Conservation (phyloP, 1,140 invertebrate species). For the Planococcus citri region DNA sequence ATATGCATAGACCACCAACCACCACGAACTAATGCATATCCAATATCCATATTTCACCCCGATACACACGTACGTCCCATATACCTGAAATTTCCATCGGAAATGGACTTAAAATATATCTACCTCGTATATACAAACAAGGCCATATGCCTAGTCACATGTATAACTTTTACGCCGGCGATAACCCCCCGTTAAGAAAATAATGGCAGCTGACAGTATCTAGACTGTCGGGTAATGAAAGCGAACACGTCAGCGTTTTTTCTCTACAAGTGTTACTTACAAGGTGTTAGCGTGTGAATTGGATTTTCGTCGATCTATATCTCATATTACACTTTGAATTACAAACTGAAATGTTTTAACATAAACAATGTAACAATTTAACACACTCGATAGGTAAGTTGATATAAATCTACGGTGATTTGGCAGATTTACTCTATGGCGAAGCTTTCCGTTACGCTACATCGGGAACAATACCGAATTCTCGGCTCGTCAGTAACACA, state of each 20-base stretch:
- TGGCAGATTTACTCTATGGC: background rate
- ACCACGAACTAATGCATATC: too few species aligned
- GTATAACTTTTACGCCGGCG: background rate
- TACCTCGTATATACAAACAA: too few species aligned
- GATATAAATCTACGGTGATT: background rate
- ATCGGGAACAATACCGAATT: background rate
- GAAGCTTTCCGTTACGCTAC: background rate
- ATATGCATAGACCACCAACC: too few species aligned
- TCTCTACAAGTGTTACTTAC: background rate
- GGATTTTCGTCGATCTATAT: background rate
- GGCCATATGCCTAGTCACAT: too few species aligned
- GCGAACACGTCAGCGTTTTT: background rate
- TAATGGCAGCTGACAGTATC: background rate
- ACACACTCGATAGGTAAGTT: background rate
- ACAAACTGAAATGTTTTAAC: background rate
- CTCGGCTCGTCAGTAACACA: background rate
- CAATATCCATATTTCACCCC: too few species aligned
- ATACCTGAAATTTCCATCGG: too few species aligned
- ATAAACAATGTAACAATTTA: conserved; percentile 1
- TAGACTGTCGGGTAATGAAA: background rate
- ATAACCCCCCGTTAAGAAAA: background rate
- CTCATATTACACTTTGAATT: background rate
- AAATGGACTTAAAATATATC: too few species aligned
- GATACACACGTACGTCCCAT: too few species aligned
- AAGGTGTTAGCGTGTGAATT: conserved; percentile 1